Percentiles rank a stretch among this genome's conserved stretches.
Conservation (phyloP, 1,140 invertebrate species). For the Drosophila virilis region DNA sequence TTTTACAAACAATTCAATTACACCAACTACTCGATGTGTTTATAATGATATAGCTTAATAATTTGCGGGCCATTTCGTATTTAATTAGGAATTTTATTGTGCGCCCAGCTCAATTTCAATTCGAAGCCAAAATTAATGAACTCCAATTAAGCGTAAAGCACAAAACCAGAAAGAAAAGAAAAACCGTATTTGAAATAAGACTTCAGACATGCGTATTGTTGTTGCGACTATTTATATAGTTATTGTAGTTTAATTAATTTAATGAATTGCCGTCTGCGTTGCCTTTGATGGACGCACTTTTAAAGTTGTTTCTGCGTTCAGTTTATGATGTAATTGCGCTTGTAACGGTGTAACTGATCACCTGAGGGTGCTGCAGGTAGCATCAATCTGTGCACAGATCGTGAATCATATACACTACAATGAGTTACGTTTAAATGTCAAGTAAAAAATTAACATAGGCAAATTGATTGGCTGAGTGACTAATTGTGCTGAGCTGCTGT, state of each 20-base stretch:
- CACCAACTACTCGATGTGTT: constrained; percentile 3
- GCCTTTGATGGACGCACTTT: constrained; percentile 45
- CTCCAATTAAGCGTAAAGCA: constrained; percentile 66
- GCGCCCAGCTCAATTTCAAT: constrained; percentile 48
- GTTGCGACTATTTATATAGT: constrained; percentile 28
- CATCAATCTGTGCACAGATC: constrained; percentile 13
- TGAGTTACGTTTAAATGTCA: constrained; percentile 3
- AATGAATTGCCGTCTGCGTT: constrained; percentile 30
- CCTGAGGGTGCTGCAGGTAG: neutral
- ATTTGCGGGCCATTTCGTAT: constrained; percentile 41
- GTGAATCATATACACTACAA: constrained; percentile 50
- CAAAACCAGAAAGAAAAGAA: constrained; percentile 3
- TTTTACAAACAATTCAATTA: constrained; percentile 71
- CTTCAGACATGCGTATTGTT: constrained; percentile 39
- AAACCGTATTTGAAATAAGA: constrained; percentile 13
- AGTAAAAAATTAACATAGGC: constrained; percentile 61
- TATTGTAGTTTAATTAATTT: constrained; percentile 11
- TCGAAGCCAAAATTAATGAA: constrained; percentile 72
- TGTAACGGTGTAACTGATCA: constrained; percentile 14
- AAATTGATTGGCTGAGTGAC: constrained; percentile 55
- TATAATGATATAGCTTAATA: constrained; percentile 38
- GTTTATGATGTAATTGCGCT: constrained; percentile 63
- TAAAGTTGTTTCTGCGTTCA: constrained; percentile 5
- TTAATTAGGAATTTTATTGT: constrained; percentile 70
- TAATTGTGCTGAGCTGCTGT: constrained; percentile 48